These are phyloP conservation scores for Nomada hirtipes DNA, from an alignment of 2,888 invertebrate genomes.

Conservation along the genomic window DNA sequence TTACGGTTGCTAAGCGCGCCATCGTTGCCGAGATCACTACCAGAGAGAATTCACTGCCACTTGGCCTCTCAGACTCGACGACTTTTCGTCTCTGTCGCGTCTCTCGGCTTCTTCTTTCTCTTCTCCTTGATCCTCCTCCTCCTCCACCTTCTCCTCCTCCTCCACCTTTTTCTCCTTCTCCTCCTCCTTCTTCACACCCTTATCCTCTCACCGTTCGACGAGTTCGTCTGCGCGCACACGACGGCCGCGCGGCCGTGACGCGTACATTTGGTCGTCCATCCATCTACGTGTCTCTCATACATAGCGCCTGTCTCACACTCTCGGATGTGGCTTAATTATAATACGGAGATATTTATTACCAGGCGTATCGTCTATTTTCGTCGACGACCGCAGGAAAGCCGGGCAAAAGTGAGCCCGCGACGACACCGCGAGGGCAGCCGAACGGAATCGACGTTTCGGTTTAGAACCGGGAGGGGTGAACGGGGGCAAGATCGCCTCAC, in stretches of 20 bases:
- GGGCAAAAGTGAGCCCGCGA: slow-evolving; percentile 61
- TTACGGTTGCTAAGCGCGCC: slow-evolving; percentile 60
- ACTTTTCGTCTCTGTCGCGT: slow-evolving; percentile 30
- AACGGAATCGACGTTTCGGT: background rate
- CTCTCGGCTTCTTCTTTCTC: background rate
- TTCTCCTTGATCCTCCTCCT: slow-evolving; percentile 4
- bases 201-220: slow-evolving; percentile 5
- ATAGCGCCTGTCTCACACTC: slow-evolving; percentile 54
- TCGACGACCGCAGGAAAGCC: slow-evolving; percentile 68
- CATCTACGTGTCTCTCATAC: slow-evolving; percentile 57
- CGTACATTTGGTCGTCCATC: slow-evolving; percentile 50
- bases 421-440: slow-evolving; percentile 44
- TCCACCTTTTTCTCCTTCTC: background rate
- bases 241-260: slow-evolving; percentile 14
- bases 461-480: too few species aligned
- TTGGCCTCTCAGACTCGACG: slow-evolving; percentile 9
- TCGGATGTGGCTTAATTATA: slow-evolving; percentile 68
- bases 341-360: slow-evolving; percentile 72
- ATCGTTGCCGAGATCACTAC: slow-evolving; percentile 44
- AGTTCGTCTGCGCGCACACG: slow-evolving; percentile 14
- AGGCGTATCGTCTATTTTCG: slow-evolving; percentile 69
- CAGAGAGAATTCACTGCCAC: slow-evolving; percentile 28
- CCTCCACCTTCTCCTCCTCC: background rate
- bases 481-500: background rate
- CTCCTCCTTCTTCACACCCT: background rate